These are phyloP conservation scores for Drosophila aff. DNA, from an alignment of 1,140 invertebrate genomes.

Conservation along the genomic window DNA sequence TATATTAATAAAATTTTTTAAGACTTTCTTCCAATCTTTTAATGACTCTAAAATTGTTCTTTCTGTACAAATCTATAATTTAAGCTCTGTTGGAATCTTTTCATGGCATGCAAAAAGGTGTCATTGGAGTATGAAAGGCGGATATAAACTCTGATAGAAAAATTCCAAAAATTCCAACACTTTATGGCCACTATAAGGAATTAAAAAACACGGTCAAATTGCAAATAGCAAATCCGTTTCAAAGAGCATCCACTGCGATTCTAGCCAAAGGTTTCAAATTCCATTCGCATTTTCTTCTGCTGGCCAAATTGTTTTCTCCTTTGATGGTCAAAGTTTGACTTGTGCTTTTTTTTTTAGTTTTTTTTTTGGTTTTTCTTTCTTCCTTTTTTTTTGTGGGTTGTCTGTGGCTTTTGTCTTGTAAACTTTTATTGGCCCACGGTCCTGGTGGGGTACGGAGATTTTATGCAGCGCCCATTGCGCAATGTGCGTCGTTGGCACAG, in stretches of 20 bases:
- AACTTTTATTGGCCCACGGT: conserved; percentile 75
- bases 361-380: background rate
- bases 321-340: conserved; percentile 36
- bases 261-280: conserved; percentile 36
- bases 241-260: conserved; percentile 30
- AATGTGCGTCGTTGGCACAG: conserved; percentile 76
- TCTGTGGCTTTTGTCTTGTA: conserved; percentile 66
- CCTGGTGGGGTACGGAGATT: conserved; percentile 18
- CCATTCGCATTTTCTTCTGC: conserved; percentile 20
- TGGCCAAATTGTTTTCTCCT: conserved; percentile 43
- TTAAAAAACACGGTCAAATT: conserved; percentile 10
- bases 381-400: conserved; percentile 13
- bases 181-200: conserved; percentile 29
- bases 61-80: background rate
- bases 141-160: background rate
- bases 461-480: conserved; percentile 69
- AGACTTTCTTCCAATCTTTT: too few species aligned
- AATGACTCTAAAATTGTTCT: background rate
- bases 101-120: background rate
- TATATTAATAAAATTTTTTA: too few species aligned
- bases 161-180: conserved; percentile 13
- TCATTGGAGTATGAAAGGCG: background rate
- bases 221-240: conserved; percentile 26
- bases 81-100: background rate
- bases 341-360: conserved; percentile 13